Evolutionary conservation across 1,140 invertebrate species (phyloP).

Genomic region (Lepidotrigona ventralis): DNA sequence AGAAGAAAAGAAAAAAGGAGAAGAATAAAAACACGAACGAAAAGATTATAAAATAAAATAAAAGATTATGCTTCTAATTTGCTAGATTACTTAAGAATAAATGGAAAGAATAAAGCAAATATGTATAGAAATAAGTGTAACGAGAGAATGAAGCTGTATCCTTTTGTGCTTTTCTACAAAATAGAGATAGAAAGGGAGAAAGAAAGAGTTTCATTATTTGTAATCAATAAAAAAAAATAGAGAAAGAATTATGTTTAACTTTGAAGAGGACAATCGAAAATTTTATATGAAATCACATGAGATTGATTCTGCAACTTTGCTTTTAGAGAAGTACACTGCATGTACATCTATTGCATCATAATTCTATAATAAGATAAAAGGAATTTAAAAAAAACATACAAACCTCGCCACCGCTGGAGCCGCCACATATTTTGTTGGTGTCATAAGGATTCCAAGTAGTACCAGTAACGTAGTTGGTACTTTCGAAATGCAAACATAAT

Average conservation of each 20-base stretch:
- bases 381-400: background rate
- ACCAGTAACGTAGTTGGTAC: slow-evolving; percentile 92
- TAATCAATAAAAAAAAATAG: background rate
- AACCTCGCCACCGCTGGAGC: slow-evolving; percentile 79
- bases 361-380: background rate
- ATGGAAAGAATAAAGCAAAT: too few relatives aligned
- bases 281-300: too few relatives aligned
- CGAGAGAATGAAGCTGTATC: too few relatives aligned
- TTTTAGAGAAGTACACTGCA: background rate
- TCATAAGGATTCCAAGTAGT: slow-evolving; percentile 95
- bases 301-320: background rate
- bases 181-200: too few relatives aligned
- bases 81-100: too few relatives aligned
- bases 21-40: background rate
- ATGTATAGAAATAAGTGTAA: too few relatives aligned
- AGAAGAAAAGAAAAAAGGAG: background rate
- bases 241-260: background rate
- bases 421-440: slow-evolving; percentile 84
- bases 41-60: too few relatives aligned
- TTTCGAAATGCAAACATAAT: slow-evolving; percentile 94
- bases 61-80: too few relatives aligned
- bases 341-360: rapidly evolving
- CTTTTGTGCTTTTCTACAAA: too few relatives aligned
- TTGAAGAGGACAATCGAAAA: too few relatives aligned
- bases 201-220: too few relatives aligned